Evolutionary conservation across 2,888 invertebrate species (phyloP).

Genomic region (Mayetiola destructor): DNA sequence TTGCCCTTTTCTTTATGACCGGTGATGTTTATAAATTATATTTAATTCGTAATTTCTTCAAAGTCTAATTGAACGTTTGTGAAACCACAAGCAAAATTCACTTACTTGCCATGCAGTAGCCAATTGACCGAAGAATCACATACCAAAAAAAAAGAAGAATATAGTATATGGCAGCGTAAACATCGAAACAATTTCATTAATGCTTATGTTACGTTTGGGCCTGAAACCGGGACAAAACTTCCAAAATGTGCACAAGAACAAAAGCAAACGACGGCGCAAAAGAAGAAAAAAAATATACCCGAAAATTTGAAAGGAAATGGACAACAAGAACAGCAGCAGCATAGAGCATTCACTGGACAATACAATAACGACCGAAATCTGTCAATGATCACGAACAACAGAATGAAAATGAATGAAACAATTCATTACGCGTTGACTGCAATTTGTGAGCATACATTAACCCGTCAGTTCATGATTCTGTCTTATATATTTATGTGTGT

Average conservation of each 20-base stretch:
- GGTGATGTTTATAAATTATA: slow-evolving; percentile 10
- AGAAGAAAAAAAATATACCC: neutral
- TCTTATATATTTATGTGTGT: no score
- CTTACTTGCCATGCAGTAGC: neutral
- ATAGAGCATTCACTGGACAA: neutral
- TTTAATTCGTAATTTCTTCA: slow-evolving; percentile 9
- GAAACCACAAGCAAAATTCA: slow-evolving; percentile 9
- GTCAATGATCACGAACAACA: slow-evolving; percentile 12
- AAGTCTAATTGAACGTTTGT: slow-evolving; percentile 11
- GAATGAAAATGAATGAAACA: no score
- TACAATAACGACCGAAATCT: neutral
- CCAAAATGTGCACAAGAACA: neutral
- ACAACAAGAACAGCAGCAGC: neutral
- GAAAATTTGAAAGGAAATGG: neutral
- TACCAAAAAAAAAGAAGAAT: neutral
- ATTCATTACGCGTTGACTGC: slow-evolving; percentile 4
- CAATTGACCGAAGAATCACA: neutral
- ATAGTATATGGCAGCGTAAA: neutral
- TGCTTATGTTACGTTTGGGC: neutral
- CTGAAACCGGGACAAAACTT: neutral
- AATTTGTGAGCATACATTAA: slow-evolving; percentile 1
- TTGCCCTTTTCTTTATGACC: neutral
- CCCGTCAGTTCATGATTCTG: slow-evolving; percentile 1
- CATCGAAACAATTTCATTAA: neutral
- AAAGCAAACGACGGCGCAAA: no score